These are phyloP conservation scores for Poeciliopsis gracilis DNA, from an alignment of 2,797 vertebrate species.

Conservation along the genomic window DNA sequence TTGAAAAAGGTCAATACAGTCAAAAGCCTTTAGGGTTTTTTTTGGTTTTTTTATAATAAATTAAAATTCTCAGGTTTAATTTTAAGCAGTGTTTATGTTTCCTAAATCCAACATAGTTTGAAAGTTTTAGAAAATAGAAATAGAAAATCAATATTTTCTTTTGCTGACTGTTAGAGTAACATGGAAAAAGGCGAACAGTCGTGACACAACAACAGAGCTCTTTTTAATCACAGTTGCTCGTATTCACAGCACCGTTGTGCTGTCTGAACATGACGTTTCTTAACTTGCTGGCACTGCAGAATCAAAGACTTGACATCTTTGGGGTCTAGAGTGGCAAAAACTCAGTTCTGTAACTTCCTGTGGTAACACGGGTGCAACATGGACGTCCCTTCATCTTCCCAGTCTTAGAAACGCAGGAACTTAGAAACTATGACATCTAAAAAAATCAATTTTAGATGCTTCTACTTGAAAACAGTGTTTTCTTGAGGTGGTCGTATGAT, in stretches of 20 bases:
- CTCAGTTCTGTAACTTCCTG: slow-evolving; percentile 7
- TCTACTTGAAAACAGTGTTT: background rate
- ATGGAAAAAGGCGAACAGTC: background rate
- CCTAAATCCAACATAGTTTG: slow-evolving; percentile 23
- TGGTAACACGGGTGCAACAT: background rate
- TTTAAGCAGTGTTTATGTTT: slow-evolving; percentile 9
- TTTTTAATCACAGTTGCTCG: background rate
- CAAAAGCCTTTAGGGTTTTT: background rate
- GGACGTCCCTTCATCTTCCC: background rate
- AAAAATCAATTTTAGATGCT: background rate
- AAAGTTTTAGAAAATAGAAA: slow-evolving; percentile 11
- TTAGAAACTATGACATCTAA: background rate
- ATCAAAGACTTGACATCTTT: slow-evolving; percentile 4
- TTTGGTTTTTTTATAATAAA: background rate
- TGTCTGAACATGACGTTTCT: background rate
- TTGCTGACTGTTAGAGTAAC: too few species aligned
- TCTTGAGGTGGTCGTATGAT: background rate
- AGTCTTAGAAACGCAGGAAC: too few species aligned
- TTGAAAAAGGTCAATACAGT: background rate
- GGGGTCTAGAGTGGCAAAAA: background rate
- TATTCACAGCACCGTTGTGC: background rate
- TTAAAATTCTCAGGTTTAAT: background rate
- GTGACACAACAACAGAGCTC: background rate
- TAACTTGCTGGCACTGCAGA: slow-evolving; percentile 6
- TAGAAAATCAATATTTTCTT: background rate